A percentile compares a stretch with the other conserved stretches of the same genome.
Conservation (phyloP, 2,113 vertebrate genomes). For the Galeopterus variegatus region DNA sequence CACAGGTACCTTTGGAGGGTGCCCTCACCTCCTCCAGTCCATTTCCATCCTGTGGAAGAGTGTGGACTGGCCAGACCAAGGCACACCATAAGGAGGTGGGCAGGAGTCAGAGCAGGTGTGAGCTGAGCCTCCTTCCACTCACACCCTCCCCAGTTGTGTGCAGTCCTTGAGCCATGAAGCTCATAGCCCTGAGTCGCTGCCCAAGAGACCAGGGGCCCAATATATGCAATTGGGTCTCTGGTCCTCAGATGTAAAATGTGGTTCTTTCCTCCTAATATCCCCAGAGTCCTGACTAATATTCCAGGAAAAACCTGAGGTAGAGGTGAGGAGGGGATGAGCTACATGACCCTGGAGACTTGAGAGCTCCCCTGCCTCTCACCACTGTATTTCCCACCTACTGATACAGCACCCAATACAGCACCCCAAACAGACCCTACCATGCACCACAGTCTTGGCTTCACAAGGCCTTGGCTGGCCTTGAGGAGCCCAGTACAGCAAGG, state of each 20-base stretch:
- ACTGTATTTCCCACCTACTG: neutral
- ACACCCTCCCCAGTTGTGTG: neutral
- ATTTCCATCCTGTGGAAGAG: neutral
- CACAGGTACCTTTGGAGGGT: neutral
- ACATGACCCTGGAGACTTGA: neutral
- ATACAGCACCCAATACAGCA: neutral
- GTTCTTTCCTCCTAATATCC: neutral
- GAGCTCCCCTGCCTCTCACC: too few relatives aligned
- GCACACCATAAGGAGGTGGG: neutral
- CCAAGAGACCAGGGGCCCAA: neutral
- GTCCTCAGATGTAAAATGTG: neutral
- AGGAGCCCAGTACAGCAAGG: accelerated
- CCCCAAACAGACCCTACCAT: accelerated
- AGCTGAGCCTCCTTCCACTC: neutral
- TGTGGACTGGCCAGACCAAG: neutral
- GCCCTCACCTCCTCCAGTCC: neutral
- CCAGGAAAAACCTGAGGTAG: neutral
- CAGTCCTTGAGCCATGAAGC: neutral
- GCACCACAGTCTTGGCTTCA: neutral
- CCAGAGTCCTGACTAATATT: neutral
- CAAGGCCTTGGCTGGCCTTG: neutral
- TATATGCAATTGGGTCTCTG: too few relatives aligned
- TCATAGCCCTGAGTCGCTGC: neutral
- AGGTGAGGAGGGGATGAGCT: too few relatives aligned
- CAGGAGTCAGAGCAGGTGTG: neutral